phyloP scores from a whole-genome alignment of 64 coral and sea anemone genomes.

The Trachythela sp. region DNA sequence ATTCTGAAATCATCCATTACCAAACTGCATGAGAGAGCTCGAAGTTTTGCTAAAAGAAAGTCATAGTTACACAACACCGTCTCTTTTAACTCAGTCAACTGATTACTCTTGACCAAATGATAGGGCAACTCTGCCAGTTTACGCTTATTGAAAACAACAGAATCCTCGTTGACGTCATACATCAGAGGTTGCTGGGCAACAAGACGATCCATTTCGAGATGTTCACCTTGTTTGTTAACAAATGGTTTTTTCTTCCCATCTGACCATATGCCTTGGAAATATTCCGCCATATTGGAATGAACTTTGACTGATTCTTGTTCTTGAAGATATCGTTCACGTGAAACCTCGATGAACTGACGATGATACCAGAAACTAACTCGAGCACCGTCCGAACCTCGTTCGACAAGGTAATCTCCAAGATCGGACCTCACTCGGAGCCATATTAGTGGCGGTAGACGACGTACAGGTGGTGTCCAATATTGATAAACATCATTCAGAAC shows the following conservation, averaged over 20 bases:
- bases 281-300: conserved; percentile 80
- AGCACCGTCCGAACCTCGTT: conserved; percentile 81
- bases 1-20: conserved; percentile 68
- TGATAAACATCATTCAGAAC: conserved; percentile 97
- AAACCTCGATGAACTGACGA: conserved; percentile 92
- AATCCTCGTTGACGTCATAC: conserved; percentile 59
- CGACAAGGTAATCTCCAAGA: conserved; percentile 88
- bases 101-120: conserved; percentile 65
- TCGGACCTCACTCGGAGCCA: conserved; percentile 90
- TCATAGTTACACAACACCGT: conserved; percentile 83
- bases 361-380: conserved; percentile 96
- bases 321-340: conserved; percentile 68
- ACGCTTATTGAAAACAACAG: conserved; percentile 74
- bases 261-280: conserved; percentile 78
- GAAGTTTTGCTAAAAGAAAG: conserved; percentile 73
- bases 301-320: conserved; percentile 52
- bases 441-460: conserved; percentile 74
- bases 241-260: conserved; percentile 72
- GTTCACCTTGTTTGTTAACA: conserved; percentile 64
- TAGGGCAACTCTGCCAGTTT: conserved; percentile 88
- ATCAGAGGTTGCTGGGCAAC: conserved; percentile 74
- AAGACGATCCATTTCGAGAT: conserved; percentile 64
- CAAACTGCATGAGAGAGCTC: conserved; percentile 49
- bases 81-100: conserved; percentile 54
- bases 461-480: conserved; percentile 89